phyloP scores from a whole-genome alignment of 2,113 vertebrate genomes.

The Hydropotes inermis region DNA sequence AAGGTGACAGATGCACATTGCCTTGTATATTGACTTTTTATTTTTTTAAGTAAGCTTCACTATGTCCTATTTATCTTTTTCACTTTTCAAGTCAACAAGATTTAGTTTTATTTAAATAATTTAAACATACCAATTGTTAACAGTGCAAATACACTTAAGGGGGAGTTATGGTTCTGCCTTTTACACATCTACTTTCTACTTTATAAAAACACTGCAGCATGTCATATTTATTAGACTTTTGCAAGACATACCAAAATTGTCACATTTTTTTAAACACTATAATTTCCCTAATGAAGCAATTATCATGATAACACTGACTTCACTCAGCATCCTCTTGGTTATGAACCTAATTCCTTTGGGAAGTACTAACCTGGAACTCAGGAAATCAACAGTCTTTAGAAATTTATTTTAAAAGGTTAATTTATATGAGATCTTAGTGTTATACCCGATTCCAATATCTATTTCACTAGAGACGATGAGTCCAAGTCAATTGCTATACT shows the following conservation, averaged over 20 bases:
- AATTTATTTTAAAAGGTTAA: conserved; percentile 40
- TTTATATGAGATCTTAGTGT: not conserved
- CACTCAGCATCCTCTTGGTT: conserved; percentile 32
- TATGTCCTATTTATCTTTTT: not conserved
- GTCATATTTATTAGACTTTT: conserved; percentile 35
- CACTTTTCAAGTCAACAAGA: conserved; percentile 22
- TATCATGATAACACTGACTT: conserved; percentile 46
- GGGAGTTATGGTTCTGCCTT: not conserved
- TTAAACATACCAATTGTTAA: conserved; percentile 17
- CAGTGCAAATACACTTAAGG: conserved; percentile 21
- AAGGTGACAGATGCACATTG: not conserved
- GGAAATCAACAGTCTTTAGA: conserved; percentile 54
- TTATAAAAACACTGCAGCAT: not conserved
- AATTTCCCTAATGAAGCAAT: conserved; percentile 58
- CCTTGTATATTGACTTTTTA: conserved; percentile 23
- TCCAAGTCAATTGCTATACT: not conserved
- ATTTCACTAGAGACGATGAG: not conserved
- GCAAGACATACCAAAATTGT: not conserved
- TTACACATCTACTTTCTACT: not conserved
- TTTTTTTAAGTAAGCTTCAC: conserved; percentile 26
- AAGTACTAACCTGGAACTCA: conserved; percentile 43
- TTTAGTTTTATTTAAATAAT: conserved; percentile 41
- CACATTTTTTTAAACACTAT: conserved; percentile 33
- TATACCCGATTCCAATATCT: not conserved
- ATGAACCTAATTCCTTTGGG: conserved; percentile 40